A percentile compares a stretch with the other conserved stretches of the same genome.
Conservation (phyloP, 2,888 invertebrate species). For the Abrostola triplasia region DNA sequence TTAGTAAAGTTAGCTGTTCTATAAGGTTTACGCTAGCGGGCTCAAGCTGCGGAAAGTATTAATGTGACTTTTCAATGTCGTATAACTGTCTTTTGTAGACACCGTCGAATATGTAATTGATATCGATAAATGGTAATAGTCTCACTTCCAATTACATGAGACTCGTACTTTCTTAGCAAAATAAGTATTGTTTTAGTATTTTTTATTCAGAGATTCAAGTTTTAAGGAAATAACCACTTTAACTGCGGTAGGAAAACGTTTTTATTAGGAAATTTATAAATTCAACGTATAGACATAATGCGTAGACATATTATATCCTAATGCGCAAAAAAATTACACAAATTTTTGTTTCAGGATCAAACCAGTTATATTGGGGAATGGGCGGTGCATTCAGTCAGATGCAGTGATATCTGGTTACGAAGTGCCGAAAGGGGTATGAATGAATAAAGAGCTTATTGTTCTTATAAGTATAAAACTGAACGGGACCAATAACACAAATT, state of each 20-base stretch:
- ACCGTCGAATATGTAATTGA: no score
- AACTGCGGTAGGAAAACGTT: not conserved
- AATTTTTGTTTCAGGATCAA: conserved; percentile 89
- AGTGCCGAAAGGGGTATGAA: conserved; percentile 93
- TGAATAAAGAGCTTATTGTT: not conserved
- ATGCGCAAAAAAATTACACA: not conserved
- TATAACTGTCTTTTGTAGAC: no score
- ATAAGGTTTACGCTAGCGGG: no score
- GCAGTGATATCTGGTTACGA: conserved; percentile 92
- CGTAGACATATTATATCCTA: not conserved
- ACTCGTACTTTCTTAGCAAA: no score
- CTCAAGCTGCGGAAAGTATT: no score
- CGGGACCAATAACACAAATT: no score
- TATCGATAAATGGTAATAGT: no score
- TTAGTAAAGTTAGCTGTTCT: not conserved
- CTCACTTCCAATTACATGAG: no score
- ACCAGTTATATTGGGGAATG: conserved; percentile 94
- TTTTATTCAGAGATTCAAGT: no score
- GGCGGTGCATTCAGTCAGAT: conserved; percentile 92
- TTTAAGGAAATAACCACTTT: no score
- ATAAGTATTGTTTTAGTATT: no score
- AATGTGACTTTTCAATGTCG: no score
- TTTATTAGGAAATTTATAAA: conserved; percentile 1
- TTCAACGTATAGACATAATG: not conserved
- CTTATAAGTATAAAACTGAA: not conserved